These are phyloP conservation scores for Eptatretus burgeri DNA, from an alignment of 2,113 vertebrate species.

Conservation along the genomic window DNA sequence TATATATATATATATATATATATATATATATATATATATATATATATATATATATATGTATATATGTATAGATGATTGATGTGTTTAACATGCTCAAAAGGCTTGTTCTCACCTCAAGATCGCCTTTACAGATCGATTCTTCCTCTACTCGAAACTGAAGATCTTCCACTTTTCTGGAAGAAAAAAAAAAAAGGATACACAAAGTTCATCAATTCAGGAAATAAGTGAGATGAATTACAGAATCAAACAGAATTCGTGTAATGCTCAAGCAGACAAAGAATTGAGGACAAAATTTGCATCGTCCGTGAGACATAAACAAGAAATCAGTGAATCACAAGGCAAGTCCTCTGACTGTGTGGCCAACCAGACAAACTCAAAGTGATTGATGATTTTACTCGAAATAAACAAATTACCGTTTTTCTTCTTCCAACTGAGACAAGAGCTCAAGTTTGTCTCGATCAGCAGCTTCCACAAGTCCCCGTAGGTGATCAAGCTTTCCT, in stretches of 20 bases:
- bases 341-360: background rate
- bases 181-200: conserved; percentile 9
- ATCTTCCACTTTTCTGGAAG: conserved; percentile 71
- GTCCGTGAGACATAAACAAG: too few relatives aligned
- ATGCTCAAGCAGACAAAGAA: too few relatives aligned
- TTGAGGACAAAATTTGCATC: too few relatives aligned
- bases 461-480: conserved; percentile 63
- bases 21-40: too few relatives aligned
- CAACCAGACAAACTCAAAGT: background rate
- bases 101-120: conserved; percentile 47
- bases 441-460: conserved; percentile 86
- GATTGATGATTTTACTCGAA: background rate
- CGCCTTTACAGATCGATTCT: conserved; percentile 95
- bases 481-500: conserved; percentile 79
- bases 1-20: too few relatives aligned
- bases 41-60: too few relatives aligned
- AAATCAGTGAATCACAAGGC: too few relatives aligned
- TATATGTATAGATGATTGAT: too few relatives aligned
- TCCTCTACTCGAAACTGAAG: conserved; percentile 94
- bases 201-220: too few relatives aligned
- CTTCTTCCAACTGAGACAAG: conserved; percentile 77
- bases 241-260: too few relatives aligned
- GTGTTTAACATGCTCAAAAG: too few relatives aligned
- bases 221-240: too few relatives aligned
- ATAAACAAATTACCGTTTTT: conserved; percentile 35